Conservation (phyloP, 2,113 vertebrate species). For the Hypocryptadius cinnamomeus region DNA sequence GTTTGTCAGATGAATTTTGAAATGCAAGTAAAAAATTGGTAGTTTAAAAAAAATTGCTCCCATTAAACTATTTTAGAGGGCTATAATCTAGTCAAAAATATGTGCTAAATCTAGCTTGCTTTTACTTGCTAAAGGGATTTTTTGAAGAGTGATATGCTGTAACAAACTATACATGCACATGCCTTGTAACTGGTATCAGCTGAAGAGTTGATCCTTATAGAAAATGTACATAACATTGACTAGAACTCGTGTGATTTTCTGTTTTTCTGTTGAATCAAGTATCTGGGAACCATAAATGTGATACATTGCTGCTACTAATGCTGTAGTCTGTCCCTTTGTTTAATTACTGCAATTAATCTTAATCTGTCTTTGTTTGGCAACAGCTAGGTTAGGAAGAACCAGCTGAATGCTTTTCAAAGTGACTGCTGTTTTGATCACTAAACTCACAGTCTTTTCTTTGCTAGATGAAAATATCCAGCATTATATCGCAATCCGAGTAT, state of each 20-base stretch:
- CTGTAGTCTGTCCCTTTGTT: slow-evolving; percentile 40
- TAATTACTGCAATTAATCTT: slow-evolving; percentile 62
- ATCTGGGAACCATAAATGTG: background rate
- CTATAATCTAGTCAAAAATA: background rate
- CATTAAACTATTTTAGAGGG: background rate
- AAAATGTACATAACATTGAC: background rate
- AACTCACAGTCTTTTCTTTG: slow-evolving; percentile 1
- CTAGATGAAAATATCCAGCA: background rate
- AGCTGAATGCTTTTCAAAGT: slow-evolving; percentile 17
- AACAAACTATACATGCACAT: background rate
- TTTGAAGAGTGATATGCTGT: background rate
- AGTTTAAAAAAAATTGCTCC: background rate
- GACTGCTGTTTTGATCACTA: slow-evolving; percentile 1
- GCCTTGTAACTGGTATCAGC: background rate
- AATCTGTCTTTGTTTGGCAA: slow-evolving; percentile 53
- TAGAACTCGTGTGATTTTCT: background rate
- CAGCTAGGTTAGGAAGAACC: slow-evolving; percentile 28
- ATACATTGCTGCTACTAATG: background rate
- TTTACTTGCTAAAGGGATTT: background rate
- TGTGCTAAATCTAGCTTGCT: background rate
- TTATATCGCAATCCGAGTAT: background rate
- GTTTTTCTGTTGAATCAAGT: slow-evolving; percentile 6
- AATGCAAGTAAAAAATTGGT: background rate
- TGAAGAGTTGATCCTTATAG: background rate
- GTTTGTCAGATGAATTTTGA: background rate